Evolutionary conservation across 2,797 vertebrate species (phyloP).

Genomic region (Netta rufina): DNA sequence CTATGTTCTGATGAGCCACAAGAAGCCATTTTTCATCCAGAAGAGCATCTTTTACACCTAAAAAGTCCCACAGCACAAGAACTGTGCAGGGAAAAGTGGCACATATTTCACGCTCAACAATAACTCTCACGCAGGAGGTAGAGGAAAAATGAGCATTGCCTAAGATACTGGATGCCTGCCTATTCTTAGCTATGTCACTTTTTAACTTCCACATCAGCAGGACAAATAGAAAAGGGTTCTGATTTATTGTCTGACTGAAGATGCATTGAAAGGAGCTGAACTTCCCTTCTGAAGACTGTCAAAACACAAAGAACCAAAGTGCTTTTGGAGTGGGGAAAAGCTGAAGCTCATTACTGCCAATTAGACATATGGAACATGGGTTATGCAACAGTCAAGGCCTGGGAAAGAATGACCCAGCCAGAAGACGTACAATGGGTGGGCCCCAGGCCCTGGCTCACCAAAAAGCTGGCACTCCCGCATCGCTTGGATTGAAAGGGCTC

Average conservation of each 20-base stretch:
- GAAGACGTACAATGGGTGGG: slow-evolving; percentile 39
- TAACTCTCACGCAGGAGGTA: slow-evolving; percentile 26
- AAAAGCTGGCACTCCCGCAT: slow-evolving; percentile 17
- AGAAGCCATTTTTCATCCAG: not conserved
- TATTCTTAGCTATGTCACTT: slow-evolving; percentile 39
- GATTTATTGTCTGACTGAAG: slow-evolving; percentile 59
- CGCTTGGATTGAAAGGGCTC: not conserved
- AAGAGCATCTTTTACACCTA: slow-evolving; percentile 20
- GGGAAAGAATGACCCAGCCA: slow-evolving; percentile 34
- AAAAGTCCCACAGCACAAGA: not conserved
- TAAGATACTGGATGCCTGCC: slow-evolving; percentile 27
- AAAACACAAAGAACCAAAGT: slow-evolving; percentile 66
- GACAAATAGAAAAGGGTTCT: slow-evolving; percentile 40
- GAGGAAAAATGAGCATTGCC: not conserved
- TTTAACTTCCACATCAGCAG: slow-evolving; percentile 46
- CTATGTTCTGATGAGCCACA: not conserved
- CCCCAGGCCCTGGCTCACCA: slow-evolving; percentile 27
- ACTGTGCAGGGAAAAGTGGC: not conserved
- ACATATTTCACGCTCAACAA: slow-evolving; percentile 27
- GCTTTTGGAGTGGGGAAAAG: slow-evolving; percentile 60
- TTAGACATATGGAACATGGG: slow-evolving; percentile 36
- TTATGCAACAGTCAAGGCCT: slow-evolving; percentile 26
- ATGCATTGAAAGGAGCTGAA: slow-evolving; percentile 50
- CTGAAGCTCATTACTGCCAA: slow-evolving; percentile 58
- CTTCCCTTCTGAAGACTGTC: slow-evolving; percentile 43